These are phyloP conservation scores for Pseudomyrmex cubaensis DNA, from an alignment of 1,140 invertebrate species.

Conservation along the genomic window DNA sequence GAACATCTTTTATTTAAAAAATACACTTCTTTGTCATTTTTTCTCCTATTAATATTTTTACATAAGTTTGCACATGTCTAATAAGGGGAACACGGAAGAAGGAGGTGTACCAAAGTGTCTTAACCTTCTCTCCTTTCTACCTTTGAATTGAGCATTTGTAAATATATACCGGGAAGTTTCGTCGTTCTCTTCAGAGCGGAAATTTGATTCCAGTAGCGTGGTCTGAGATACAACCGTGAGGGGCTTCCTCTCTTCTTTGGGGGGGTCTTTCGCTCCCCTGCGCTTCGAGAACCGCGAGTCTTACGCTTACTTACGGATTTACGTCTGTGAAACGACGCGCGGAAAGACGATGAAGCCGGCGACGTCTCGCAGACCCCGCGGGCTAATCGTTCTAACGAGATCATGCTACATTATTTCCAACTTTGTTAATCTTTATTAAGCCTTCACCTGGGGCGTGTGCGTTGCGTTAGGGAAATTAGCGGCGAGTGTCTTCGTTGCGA, in stretches of 20 bases:
- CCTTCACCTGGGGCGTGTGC: constrained; percentile 76
- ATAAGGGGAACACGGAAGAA: background rate
- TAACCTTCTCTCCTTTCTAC: background rate
- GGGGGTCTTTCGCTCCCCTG: constrained; percentile 71
- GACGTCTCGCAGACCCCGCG: constrained; percentile 81
- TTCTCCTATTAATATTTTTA: background rate
- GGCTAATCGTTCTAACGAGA: constrained; percentile 84
- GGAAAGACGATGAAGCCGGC: constrained; percentile 80
- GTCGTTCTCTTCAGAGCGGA: constrained; percentile 62
- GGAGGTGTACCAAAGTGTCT: background rate
- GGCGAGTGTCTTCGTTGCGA: background rate
- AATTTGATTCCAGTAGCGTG: constrained; percentile 82
- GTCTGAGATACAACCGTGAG: constrained; percentile 77
- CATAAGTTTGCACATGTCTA: too few relatives aligned
- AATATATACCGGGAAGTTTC: constrained; percentile 27
- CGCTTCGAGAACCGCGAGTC: constrained; percentile 66
- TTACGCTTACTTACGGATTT: constrained; percentile 83
- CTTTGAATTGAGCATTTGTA: constrained; percentile 28
- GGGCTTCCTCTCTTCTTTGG: constrained; percentile 76
- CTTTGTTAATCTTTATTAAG: constrained; percentile 84
- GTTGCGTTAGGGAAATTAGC: constrained; percentile 49
- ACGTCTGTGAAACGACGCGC: constrained; percentile 72
- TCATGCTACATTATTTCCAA: constrained; percentile 84
- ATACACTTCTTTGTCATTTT: too few relatives aligned
- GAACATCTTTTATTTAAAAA: too few relatives aligned